Conservation (phyloP, 2,113 vertebrate species). For the Crotalus viridis region DNA sequence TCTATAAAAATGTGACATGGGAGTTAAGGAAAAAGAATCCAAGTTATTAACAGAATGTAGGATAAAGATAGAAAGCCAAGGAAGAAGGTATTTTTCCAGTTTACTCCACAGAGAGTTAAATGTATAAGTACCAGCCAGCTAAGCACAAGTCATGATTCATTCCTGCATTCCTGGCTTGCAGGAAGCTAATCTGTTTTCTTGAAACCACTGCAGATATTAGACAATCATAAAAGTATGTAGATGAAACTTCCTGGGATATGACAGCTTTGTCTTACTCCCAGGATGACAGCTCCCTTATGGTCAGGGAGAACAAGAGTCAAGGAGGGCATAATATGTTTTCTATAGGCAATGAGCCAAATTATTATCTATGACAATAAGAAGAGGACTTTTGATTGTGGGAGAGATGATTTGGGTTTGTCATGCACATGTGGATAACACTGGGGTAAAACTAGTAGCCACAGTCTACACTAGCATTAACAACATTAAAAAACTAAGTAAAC, state of each 20-base stretch:
- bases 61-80: not conserved
- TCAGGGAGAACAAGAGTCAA: not conserved
- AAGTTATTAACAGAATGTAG: not conserved
- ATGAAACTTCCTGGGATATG: not conserved
- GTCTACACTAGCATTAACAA: not conserved
- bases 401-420: not conserved
- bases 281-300: not conserved
- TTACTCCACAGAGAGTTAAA: not conserved
- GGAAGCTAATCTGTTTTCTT: not conserved
- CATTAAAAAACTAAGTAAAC: not conserved
- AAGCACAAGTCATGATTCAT: not conserved
- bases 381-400: not conserved
- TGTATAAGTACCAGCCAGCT: not conserved
- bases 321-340: not conserved
- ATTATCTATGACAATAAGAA: not conserved
- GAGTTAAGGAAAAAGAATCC: not conserved
- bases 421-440: not conserved
- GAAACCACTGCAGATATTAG: not conserved
- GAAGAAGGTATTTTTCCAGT: not conserved
- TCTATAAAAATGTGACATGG: not conserved
- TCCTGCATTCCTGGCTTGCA: not conserved
- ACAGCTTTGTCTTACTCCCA: not conserved
- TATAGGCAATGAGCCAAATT: not conserved
- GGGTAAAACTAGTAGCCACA: not conserved
- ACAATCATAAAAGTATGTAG: not conserved